A percentile compares a stretch with the other conserved stretches of the same genome.
phyloP scores from a whole-genome alignment of 2,888 invertebrate species.

The Ophion ellenae region DNA sequence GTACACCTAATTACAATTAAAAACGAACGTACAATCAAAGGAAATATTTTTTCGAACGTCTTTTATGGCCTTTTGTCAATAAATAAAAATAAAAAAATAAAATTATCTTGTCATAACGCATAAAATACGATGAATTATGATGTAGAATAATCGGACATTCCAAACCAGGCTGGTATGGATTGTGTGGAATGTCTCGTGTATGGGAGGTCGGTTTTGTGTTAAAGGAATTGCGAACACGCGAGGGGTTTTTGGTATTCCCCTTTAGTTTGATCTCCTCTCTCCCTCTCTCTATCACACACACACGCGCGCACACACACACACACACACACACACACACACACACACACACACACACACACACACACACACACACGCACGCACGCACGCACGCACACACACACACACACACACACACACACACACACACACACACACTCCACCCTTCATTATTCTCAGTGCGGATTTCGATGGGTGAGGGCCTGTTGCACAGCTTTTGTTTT shows the following conservation, averaged over 20 bases:
- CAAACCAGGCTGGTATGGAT: not conserved
- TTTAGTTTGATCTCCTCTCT: not conserved
- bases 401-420: not conserved
- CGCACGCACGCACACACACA: not conserved
- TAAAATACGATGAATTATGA: not conserved
- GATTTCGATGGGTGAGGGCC: conserved; percentile 68
- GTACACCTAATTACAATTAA: not conserved
- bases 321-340: no score
- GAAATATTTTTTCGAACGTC: not conserved
- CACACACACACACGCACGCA: not conserved
- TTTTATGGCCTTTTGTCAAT: not conserved
- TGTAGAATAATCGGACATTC: not conserved
- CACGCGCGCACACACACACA: not conserved
- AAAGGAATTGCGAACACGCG: conserved; percentile 54
- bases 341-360: not conserved
- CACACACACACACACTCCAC: not conserved
- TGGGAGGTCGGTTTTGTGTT: conserved; percentile 6
- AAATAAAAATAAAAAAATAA: not conserved
- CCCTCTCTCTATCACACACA: not conserved
- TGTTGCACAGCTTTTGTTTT: conserved; percentile 75
- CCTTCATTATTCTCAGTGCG: conserved; percentile 29
- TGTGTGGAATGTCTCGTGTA: not conserved
- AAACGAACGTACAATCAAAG: not conserved
- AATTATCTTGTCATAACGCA: not conserved
- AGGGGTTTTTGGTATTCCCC: conserved; percentile 37